A percentile compares a stretch with the other conserved stretches of the same genome.
phyloP scores from a whole-genome alignment of 2,888 invertebrate genomes.

The Archaeoteleia sp. region DNA sequence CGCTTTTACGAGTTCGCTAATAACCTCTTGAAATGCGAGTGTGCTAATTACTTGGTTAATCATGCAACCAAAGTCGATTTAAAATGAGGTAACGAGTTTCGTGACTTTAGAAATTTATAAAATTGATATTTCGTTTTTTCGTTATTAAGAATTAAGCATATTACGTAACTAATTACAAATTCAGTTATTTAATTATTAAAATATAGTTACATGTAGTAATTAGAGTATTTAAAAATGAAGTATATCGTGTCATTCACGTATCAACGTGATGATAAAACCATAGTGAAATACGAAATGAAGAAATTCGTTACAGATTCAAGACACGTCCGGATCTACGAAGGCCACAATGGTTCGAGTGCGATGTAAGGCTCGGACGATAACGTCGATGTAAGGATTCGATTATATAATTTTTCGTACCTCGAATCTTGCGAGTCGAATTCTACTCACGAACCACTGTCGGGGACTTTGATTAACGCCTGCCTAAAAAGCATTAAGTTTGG shows the following conservation, averaged over 20 bases:
- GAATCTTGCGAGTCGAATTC: constrained; percentile 14
- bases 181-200: too few species aligned
- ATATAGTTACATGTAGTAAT: too few species aligned
- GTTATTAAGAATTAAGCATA: too few species aligned
- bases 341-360: not conserved
- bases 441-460: constrained; percentile 17
- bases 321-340: constrained; percentile 8
- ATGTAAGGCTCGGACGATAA: constrained; percentile 7
- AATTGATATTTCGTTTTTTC: constrained; percentile 26
- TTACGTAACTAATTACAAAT: too few species aligned
- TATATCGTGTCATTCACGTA: constrained; percentile 1
- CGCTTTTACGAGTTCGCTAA: constrained; percentile 8
- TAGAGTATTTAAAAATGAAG: constrained; percentile 8
- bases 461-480: constrained; percentile 27
- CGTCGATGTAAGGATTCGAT: constrained; percentile 9
- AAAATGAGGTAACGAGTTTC: constrained; percentile 19
- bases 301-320: constrained; percentile 3
- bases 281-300: constrained; percentile 1
- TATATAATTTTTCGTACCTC: constrained; percentile 10
- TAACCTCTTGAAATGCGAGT: constrained; percentile 18
- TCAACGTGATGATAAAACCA: constrained; percentile 9
- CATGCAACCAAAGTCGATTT: constrained; percentile 12
- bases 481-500: constrained; percentile 25
- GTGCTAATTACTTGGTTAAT: constrained; percentile 30
- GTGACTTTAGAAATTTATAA: constrained; percentile 21